Percentiles rank a stretch among this genome's conserved stretches.
These are phyloP conservation scores for Orientallactaga sibirica DNA, from an alignment of 2,797 vertebrate species.

Conservation along the genomic window DNA sequence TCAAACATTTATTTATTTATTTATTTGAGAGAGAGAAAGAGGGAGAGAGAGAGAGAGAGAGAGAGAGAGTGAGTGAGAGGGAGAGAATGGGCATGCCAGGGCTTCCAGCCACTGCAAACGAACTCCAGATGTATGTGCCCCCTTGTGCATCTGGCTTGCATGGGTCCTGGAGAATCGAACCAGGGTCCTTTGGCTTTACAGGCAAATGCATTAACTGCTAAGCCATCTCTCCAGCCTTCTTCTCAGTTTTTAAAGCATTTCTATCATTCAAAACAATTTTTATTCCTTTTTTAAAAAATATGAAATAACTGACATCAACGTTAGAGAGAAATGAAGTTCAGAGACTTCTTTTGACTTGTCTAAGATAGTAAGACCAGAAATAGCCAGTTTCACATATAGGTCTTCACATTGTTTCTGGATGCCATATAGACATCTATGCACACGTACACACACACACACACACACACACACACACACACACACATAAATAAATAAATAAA, in stretches of 20 bases:
- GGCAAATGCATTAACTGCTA: no score
- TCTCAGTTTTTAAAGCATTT: slow-evolving; percentile 21
- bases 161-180: no score
- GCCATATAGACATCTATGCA: background rate
- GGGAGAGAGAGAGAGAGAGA: no score
- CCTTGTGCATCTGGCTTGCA: no score
- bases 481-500: slow-evolving; percentile 48
- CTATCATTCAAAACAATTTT: slow-evolving; percentile 1
- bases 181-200: no score
- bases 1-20: background rate
- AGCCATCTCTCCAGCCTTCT: no score
- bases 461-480: background rate
- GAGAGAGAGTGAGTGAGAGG: no score
- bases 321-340: slow-evolving; percentile 6
- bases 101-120: no score
- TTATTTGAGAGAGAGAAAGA: background rate
- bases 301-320: background rate
- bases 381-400: background rate
- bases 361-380: background rate
- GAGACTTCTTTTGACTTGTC: background rate
- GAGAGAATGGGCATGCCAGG: no score
- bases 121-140: no score
- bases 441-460: background rate
- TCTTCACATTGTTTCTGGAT: background rate
- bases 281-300: slow-evolving; percentile 29